Base-by-base conservation (phyloP, 1,140 invertebrate genomes). In the Whitmania pigra region DNA sequence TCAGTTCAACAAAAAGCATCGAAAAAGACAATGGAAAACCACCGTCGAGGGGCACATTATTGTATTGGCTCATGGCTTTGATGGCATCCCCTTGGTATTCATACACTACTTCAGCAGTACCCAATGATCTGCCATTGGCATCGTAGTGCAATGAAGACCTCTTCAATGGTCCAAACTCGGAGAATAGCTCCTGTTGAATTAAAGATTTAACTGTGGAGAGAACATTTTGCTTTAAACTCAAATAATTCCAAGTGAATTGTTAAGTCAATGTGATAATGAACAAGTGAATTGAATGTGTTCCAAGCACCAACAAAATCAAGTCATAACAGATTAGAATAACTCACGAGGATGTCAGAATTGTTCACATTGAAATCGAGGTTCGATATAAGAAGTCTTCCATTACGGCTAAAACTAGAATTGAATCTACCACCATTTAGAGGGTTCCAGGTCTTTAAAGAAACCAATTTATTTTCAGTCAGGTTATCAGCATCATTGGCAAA, bases 81-180 rank as follows among this genome's bases (percentile, higher is more conserved):
- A 93, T 86, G 0, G 93, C 93, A 85, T 94, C 92, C 73, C 87
- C 85, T 78, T 88, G 86, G 77, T 91, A 86, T 79, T 93, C 90
- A 83, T 93, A 96, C 66, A 93, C 88, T 20, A 96, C 91, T 86
- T 95, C 92, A 71, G 93, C 93, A 73, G 92, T 93, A 68, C 93
- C 92, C 78, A 94, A 84, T 60, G 92, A 94, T 78, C 93, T 86
- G 40, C 93, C 93, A 55, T 92, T 93, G 81, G 90, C 86, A 78
- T 96, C 93, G 82, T 95, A 96, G 81, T 96, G 92, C 72, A 96
- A 90, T 68, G 90, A 88, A n/a, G 92, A 91, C 81, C 88, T 91
- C 81, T 90, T 92, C 73, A 95, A 84, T 71, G 88, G 88, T 69
- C 93, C 93, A 85, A 94, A 94, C 83, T 96, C 93, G 73, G 89